Percentiles rank a stretch among this genome's conserved stretches.
These are phyloP conservation scores for Mesoligia furuncula DNA, from an alignment of 2,888 invertebrate genomes.

Conservation along the genomic window DNA sequence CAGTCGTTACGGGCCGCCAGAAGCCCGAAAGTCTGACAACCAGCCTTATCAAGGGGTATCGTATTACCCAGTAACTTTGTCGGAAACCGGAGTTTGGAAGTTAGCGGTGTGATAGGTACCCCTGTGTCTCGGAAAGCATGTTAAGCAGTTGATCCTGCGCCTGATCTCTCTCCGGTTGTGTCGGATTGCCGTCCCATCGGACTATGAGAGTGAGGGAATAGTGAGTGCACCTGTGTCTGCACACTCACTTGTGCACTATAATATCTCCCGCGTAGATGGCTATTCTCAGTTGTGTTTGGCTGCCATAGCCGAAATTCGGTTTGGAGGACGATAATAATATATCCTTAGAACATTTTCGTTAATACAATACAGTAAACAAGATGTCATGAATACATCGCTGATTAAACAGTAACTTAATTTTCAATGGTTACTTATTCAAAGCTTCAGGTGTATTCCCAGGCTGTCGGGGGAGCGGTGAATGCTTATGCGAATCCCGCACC, in stretches of 20 bases:
- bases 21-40: too few relatives aligned
- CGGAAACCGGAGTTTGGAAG: background rate
- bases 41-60: too few relatives aligned
- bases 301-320: background rate
- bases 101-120: background rate
- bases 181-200: background rate
- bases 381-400: constrained; percentile 23
- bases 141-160: background rate
- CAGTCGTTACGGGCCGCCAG: too few relatives aligned
- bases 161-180: background rate
- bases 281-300: background rate
- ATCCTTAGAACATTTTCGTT: background rate
- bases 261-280: background rate
- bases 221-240: background rate
- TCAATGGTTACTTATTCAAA: constrained; percentile 23
- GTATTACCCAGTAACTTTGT: too few relatives aligned
- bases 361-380: background rate
- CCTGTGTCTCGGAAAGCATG: too few relatives aligned
- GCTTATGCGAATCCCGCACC: too few relatives aligned
- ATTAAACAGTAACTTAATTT: constrained; percentile 26
- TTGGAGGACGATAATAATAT: background rate
- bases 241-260: background rate
- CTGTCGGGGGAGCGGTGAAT: too few relatives aligned
- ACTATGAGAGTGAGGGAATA: background rate
- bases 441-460: constrained; percentile 5